A percentile compares a stretch with the other conserved stretches of the same genome.
Evolutionary conservation across 30 jellyfish, hydroid and myxozoan species (phyloP).

Genomic region (Cassiopea xamachana): DNA sequence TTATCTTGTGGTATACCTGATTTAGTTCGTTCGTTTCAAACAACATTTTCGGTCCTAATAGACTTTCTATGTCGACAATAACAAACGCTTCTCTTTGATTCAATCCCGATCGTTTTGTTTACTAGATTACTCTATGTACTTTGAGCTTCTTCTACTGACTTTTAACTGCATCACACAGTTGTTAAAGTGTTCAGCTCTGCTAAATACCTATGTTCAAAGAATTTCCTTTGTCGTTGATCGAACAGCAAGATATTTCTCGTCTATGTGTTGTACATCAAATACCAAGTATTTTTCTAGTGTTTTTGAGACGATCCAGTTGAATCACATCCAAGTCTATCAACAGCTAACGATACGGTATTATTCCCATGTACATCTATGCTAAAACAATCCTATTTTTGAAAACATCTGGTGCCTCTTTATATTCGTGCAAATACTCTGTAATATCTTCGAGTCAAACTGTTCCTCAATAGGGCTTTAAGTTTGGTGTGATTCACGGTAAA

Average conservation of each 20-base stretch:
- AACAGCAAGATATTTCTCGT: too few relatives aligned
- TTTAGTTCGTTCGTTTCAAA: constrained; percentile 14
- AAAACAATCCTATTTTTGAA: background rate
- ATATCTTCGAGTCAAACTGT: background rate
- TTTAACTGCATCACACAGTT: too few relatives aligned
- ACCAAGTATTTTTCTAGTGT: background rate
- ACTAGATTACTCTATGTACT: background rate
- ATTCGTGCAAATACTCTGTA: background rate
- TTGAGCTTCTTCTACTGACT: too few relatives aligned
- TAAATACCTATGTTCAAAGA: too few relatives aligned
- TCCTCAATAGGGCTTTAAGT: too few relatives aligned
- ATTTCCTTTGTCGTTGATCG: too few relatives aligned
- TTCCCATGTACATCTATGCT: background rate
- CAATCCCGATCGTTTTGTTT: background rate
- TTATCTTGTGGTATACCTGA: constrained; percentile 13
- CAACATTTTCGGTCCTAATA: background rate
- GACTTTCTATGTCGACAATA: background rate
- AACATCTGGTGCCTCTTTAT: background rate
- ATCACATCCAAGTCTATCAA: background rate
- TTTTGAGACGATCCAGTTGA: background rate
- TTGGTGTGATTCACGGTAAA: too few relatives aligned
- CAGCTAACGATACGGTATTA: background rate
- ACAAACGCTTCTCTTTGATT: background rate
- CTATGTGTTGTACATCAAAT: background rate
- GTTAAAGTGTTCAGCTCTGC: too few relatives aligned